Conservation (phyloP, 2,113 vertebrate genomes). For the Rhegmatorhina hoffmannsi region DNA sequence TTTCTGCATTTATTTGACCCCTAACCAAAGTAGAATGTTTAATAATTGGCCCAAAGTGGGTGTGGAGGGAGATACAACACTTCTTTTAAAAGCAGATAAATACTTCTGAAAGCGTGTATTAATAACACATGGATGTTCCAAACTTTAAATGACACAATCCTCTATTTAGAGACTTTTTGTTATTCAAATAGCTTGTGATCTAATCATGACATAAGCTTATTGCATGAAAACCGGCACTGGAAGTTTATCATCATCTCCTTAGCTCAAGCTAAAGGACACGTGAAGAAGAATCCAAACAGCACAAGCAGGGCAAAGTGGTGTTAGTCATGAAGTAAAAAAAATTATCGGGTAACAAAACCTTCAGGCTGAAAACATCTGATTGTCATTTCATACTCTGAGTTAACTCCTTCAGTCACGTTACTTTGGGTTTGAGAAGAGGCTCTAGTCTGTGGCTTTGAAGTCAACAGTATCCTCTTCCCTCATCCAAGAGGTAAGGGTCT, state of each 20-base stretch:
- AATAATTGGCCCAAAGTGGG: neutral
- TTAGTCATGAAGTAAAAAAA: slow-evolving; percentile 22
- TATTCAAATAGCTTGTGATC: neutral
- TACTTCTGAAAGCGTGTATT: neutral
- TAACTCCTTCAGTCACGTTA: neutral
- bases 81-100: neutral
- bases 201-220: neutral
- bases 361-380: slow-evolving; percentile 12
- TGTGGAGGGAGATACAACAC: neutral
- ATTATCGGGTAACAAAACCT: neutral
- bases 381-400: neutral
- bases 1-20: neutral
- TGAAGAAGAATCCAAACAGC: neutral
- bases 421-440: neutral
- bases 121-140: neutral
- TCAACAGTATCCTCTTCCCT: neutral
- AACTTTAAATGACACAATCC: neutral
- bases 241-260: neutral
- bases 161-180: neutral
- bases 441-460: neutral
- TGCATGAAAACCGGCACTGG: neutral
- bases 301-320: neutral
- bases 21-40: neutral
- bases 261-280: neutral
- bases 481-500: neutral